Evolutionary conservation across 2,888 invertebrate genomes (phyloP).

Genomic region (Meloe dianella): DNA sequence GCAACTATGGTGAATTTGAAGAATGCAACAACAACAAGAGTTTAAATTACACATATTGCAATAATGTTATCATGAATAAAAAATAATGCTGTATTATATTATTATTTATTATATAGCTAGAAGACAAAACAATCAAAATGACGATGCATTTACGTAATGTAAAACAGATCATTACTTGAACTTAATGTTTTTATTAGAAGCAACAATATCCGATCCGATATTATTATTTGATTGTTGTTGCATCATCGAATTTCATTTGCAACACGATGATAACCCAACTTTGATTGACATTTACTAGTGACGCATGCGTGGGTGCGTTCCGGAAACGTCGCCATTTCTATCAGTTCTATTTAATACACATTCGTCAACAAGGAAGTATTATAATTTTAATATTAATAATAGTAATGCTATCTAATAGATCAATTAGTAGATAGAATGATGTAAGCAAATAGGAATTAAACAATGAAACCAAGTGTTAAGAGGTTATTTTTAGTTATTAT

Average conservation of each 20-base stretch:
- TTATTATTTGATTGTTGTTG: not conserved
- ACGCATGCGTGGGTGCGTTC: not conserved
- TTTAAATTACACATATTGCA: not conserved
- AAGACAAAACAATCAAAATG: slow-evolving; percentile 2
- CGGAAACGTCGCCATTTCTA: not conserved
- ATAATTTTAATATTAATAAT: not conserved
- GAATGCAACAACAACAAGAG: not conserved
- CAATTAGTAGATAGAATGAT: slow-evolving; percentile 4
- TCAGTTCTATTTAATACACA: not conserved
- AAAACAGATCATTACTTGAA: not conserved
- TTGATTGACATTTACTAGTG: not conserved
- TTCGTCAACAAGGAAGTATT: not conserved
- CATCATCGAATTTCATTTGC: not conserved
- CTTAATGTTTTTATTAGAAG: not conserved
- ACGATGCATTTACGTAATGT: not conserved
- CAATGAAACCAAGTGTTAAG: not conserved
- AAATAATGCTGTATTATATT: no score
- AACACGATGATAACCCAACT: not conserved
- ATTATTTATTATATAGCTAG: not conserved
- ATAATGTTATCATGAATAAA: not conserved
- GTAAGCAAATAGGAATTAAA: slow-evolving; percentile 7
- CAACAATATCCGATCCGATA: slow-evolving; percentile 1
- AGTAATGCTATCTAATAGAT: not conserved
- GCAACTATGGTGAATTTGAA: not conserved
- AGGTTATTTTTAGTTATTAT: slow-evolving; percentile 2